Evolutionary conservation across 2,888 invertebrate species (phyloP), one percentile per base, ranked within the genome.

Genomic region (Autographa gamma): DNA sequence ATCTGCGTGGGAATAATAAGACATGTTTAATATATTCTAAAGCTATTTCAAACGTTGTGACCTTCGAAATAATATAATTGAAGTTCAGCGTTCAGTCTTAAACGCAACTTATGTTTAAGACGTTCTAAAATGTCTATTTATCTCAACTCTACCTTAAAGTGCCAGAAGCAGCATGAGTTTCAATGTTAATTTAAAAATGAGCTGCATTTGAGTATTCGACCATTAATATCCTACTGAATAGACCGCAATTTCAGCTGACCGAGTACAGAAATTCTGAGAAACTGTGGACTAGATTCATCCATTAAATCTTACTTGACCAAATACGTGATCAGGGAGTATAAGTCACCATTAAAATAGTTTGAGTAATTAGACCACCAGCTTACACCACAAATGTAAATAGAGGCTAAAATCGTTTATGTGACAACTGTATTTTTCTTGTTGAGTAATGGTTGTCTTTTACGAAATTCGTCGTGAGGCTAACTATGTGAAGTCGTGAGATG

Each of bases 391-490:
- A 34, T 34, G 9, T 6, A 8, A 9, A 38, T 38, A 11, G 38
- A 38, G 38, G 38, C 38, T 38, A 38, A 18, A 69, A 60, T 73
- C 68, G n/a, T 66, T 81, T 59, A 78, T 71, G 69, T 76, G 32
- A 66, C 67, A 19, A 56, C 60, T 70, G 69, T 77, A 73, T 19
- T 66, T 43, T 59, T 48, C 48, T 64, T 73, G 70, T 61, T 60
- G 41, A 52, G 70, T 68, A 63, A 76, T 38, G 69, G 64, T 41
- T 64, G 54, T 62, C 54, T 18, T n/a, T 19, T 38, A 41, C 25
- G 52, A 66, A 70, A 66, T 19, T 63, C 63, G 60, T 64, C 52
- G 71, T 73, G 69, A 72, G 61, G 64, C 69, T 73, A 67, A 77
- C 69, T 76, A 69, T 63, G 60, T 77, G 32, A 83, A 69, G 58